Evolutionary conservation across 2,797 vertebrate genomes (phyloP), one percentile per base, ranked within the genome.

Genomic region (Phylloscopus collybita): DNA sequence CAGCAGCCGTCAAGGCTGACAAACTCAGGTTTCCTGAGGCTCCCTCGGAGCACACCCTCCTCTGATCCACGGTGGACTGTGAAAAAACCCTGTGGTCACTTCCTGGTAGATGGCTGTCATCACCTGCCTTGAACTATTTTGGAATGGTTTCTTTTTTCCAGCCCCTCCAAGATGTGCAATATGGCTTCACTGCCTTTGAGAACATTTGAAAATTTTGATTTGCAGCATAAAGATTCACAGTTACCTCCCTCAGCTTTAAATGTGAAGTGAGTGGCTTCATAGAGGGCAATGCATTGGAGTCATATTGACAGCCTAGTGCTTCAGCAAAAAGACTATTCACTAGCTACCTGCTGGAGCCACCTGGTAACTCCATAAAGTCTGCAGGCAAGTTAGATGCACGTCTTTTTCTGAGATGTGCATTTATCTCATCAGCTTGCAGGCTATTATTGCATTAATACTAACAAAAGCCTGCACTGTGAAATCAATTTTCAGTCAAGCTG

Each of bases 21-120:
- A 85, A 91, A 85, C 51, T 3, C 8, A 21, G 13, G 17, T 67
- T 89, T 42, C 53, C 36, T 3, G 6, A 25, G 47, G 57, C 21
- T 32, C 5, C 11, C n/a, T 29, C 2, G 9, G 38, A 9, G 0
- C 13, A 26, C 4, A 30, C 56, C 34, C 30, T 4, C 0, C 80
- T 89, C 64, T 61, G 42, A 79, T 47, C 59, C 47, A 18, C 0
- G 0, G 29, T 3, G 9, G 32, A 36, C 76, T 59, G 8, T 27
- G 16, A 11, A 32, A 90, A 45, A 76, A 51, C 5, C 4, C 23
- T 32, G 34, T 6, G 23, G 34, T 53, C 22, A 5, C 45, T 60
- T 79, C 62, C 61, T 11, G 3, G 16, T 29, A 91, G 79, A 67
- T 32, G 15, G 36, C 29, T 51, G 17, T 40, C 34, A 16, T 47